Base-by-base conservation (phyloP, 2,888 invertebrate genomes). In the Chironomus riparius region DNA sequence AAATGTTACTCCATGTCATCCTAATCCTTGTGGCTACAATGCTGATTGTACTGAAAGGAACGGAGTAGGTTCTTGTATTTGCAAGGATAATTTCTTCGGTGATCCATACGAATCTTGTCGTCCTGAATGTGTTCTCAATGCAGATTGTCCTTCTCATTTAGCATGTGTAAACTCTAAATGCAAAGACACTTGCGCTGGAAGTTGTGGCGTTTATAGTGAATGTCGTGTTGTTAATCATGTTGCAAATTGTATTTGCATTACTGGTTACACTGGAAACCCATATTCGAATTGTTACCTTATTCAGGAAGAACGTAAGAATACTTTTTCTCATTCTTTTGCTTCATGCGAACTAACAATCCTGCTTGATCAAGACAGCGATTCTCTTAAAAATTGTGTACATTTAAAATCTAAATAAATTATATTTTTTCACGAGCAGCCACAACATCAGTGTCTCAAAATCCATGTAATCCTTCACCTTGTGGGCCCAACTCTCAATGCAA, bases 401-500 rank as follows among this genome's bases (percentile, higher is more conserved):
- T 10, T 38, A 38, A 38, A 38, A 38, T 38, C 21, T 38, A 10
- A 38, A 1, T 38, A 7, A 38, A 10, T 38, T 38, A 7, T 5
- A 38, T 2, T 38, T 38, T 38, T 10, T 10, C 10, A 10, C 38
- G 7, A 68, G 13, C 24, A 68, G 18, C 65, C 12, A 50, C n/a
- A 50, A 50, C 56, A 56, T 68, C 68, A 22, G 22, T 22, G 1
- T 10, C 1, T 22, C 21, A 47, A 78, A 86, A 90, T 82, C 90
- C 89, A n/a, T 93, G 93, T 81, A 86, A 88, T 79, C 92, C 92
- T 65, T 89, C 90, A 38, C 90, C 91, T 21, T 91, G 91, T 80
- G 90, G 90, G 6, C 85, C 86, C 18, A 88, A 90, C 81, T 86
- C 89, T 22, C 82, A 87, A 79, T 90, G 89, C 79, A 85, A 86